Evolutionary conservation across 2,797 vertebrate genomes (phyloP).

Genomic region (Semaprochilodus insignis): DNA sequence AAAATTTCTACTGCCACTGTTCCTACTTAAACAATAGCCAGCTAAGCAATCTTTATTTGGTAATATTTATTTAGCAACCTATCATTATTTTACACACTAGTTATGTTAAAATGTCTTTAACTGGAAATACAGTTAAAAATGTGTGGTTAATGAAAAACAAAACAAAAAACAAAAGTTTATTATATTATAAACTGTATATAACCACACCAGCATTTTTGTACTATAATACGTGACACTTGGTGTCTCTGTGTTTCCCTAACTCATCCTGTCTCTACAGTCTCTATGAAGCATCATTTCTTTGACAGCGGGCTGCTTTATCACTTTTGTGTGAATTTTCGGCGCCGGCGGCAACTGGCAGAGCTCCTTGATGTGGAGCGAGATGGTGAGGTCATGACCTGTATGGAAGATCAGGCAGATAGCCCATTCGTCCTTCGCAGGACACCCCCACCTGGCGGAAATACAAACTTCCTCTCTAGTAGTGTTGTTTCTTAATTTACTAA

Average conservation of each 20-base stretch:
- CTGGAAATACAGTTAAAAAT: too few relatives aligned
- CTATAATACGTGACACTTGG: not conserved
- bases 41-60: too few relatives aligned
- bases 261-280: conserved; percentile 73
- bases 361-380: conserved; percentile 77
- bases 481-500: not conserved
- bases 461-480: conserved; percentile 83
- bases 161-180: too few relatives aligned
- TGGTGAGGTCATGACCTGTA: conserved; percentile 40
- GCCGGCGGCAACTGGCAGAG: conserved; percentile 80
- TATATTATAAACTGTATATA: not conserved
- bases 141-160: too few relatives aligned
- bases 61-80: too few relatives aligned
- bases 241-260: not conserved
- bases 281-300: conserved; percentile 83
- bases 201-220: not conserved
- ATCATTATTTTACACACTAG: too few relatives aligned
- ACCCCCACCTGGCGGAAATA: conserved; percentile 67
- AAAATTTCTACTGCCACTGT: too few relatives aligned
- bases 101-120: too few relatives aligned
- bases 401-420: conserved; percentile 80
- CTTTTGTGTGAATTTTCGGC: conserved; percentile 88
- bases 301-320: conserved; percentile 87
- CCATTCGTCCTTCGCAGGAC: conserved; percentile 82
- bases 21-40: too few relatives aligned